Conservation (phyloP, 1,140 invertebrate genomes). For the Halictus rubicundus region DNA sequence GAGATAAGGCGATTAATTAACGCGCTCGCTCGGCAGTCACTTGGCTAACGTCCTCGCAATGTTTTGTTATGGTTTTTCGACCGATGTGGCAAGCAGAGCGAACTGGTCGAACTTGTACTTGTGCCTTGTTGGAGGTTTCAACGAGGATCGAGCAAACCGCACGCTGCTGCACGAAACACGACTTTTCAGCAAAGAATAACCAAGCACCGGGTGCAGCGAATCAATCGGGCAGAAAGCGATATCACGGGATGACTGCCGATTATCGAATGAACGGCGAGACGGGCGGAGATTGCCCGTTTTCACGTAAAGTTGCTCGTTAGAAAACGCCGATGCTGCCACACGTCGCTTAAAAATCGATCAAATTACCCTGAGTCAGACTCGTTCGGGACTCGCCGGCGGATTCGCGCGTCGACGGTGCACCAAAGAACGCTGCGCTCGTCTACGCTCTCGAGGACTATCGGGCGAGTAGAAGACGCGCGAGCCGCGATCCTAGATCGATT, state of each 20-base stretch:
- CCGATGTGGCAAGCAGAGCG: no score
- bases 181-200: background rate
- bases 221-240: background rate
- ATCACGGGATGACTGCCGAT: background rate
- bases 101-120: no score
- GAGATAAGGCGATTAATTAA: no score
- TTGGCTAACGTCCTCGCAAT: no score
- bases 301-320: background rate
- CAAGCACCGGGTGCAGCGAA: background rate
- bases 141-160: no score
- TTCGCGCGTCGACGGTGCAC: background rate
- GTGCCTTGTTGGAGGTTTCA: no score
- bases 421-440: no score
- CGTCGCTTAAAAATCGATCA: conserved; percentile 13
- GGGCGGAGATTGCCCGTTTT: background rate
- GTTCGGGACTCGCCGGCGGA: conserved; percentile 9
- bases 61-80: no score
- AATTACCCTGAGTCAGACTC: conserved; percentile 28
- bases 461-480: background rate
- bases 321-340: background rate
- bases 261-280: background rate
- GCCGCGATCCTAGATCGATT: background rate
- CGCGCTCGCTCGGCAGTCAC: no score
- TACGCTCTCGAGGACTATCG: background rate
- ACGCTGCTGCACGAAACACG: no score